These are phyloP conservation scores for Nomada goodeniana DNA, from an alignment of 2,888 invertebrate species.

Conservation along the genomic window DNA sequence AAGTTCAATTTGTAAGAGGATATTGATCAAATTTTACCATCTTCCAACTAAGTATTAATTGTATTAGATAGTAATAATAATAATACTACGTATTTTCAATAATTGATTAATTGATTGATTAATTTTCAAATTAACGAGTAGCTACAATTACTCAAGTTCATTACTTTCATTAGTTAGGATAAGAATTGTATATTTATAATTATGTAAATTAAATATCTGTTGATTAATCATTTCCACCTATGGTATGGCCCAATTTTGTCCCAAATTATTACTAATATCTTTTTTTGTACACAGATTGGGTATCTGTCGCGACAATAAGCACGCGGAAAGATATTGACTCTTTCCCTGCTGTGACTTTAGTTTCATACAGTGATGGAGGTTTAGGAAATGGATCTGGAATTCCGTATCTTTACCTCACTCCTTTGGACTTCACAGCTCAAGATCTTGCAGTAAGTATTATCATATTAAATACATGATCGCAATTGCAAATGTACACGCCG, in stretches of 20 bases:
- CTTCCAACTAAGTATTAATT: too few species aligned
- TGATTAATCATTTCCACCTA: not conserved
- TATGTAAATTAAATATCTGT: not conserved
- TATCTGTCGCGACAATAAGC: constrained; percentile 89
- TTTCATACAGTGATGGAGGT: constrained; percentile 90
- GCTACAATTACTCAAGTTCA: too few species aligned
- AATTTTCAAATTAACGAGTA: too few species aligned
- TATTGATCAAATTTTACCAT: not conserved
- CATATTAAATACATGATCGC: not conserved
- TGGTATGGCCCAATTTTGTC: not conserved
- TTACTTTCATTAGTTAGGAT: too few species aligned
- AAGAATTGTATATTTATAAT: too few species aligned
- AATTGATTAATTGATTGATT: too few species aligned
- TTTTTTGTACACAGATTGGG: constrained; percentile 87
- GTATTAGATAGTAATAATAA: too few species aligned
- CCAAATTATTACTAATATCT: not conserved
- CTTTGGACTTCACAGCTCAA: constrained; percentile 88
- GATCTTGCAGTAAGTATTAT: constrained; percentile 87
- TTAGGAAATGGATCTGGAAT: constrained; percentile 88
- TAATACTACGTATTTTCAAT: too few species aligned
- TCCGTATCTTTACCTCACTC: constrained; percentile 91
- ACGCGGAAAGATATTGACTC: constrained; percentile 86
- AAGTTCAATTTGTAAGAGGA: not conserved
- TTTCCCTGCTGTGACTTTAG: constrained; percentile 89
- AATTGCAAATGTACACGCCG: not conserved